Evolutionary conservation across 2,797 vertebrate genomes (phyloP).

Genomic region (Knipowitschia caucasica): DNA sequence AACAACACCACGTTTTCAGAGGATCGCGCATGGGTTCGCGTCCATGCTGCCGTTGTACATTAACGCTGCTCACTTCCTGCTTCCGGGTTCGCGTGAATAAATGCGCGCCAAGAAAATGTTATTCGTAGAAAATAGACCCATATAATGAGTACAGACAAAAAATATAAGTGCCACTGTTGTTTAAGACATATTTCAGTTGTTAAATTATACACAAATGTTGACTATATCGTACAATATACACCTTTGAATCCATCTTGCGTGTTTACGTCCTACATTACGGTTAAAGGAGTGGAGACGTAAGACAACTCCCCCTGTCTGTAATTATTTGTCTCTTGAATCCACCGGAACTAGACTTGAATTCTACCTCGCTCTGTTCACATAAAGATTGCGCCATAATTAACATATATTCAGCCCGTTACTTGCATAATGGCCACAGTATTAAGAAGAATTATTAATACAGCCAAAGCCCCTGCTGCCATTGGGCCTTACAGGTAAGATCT

Average conservation of each 20-base stretch:
- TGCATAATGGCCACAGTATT: slow-evolving; percentile 79
- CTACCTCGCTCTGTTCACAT: background rate
- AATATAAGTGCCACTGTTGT: fast-evolving
- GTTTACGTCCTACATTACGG: slow-evolving; percentile 17
- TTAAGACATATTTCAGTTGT: fast-evolving
- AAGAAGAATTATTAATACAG: slow-evolving; percentile 80
- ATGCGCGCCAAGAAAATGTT: slow-evolving; percentile 9
- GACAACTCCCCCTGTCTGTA: background rate
- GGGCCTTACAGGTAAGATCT: slow-evolving; percentile 89
- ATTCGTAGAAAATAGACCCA: no score
- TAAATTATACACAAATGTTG: background rate
- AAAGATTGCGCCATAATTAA: background rate
- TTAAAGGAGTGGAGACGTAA: slow-evolving; percentile 3
- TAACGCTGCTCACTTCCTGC: slow-evolving; percentile 45
- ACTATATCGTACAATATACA: background rate
- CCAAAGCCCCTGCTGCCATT: slow-evolving; percentile 79
- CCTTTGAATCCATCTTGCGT: background rate
- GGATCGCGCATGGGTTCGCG: background rate
- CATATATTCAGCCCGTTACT: background rate
- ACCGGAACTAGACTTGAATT: background rate
- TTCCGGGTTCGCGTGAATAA: slow-evolving; percentile 17
- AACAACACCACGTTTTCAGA: background rate
- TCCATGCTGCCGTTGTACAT: background rate
- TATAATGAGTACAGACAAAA: no score
- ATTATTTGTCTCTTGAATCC: background rate